Evolutionary conservation across 2,113 vertebrate genomes (phyloP).

Genomic region (Stomatorhinus ivindoensis): DNA sequence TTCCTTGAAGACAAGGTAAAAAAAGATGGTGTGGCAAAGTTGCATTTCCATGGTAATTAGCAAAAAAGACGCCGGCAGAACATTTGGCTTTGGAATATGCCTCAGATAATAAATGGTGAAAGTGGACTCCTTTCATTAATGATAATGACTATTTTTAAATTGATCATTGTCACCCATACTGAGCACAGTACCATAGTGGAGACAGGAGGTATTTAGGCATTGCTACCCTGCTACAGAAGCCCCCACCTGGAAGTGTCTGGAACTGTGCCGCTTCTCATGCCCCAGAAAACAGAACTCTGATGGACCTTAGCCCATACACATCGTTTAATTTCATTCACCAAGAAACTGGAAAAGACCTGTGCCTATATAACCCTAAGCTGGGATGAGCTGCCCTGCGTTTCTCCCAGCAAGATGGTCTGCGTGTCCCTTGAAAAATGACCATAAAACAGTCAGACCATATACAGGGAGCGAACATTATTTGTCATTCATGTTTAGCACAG

Average conservation of each 20-base stretch:
- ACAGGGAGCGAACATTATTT: background rate
- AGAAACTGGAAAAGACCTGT: conserved; percentile 50
- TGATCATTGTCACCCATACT: background rate
- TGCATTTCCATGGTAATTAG: conserved; percentile 70
- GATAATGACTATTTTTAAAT: background rate
- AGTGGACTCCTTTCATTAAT: background rate
- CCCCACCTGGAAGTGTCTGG: conserved; percentile 28
- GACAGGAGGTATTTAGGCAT: background rate
- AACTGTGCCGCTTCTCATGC: conserved; percentile 42
- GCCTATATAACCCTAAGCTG: conserved; percentile 53
- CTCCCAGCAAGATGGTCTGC: conserved; percentile 25
- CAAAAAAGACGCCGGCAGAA: background rate
- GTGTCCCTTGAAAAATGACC: background rate
- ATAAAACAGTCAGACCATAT: background rate
- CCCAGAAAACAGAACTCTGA: conserved; percentile 52
- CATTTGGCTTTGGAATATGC: background rate
- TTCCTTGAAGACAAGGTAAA: conserved; percentile 56
- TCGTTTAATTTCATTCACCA: conserved; percentile 55
- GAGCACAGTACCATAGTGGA: background rate
- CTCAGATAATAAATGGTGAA: background rate
- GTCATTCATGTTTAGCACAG: background rate
- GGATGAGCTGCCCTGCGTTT: conserved; percentile 48
- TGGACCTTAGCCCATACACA: conserved; percentile 53
- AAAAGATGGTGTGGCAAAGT: conserved; percentile 17
- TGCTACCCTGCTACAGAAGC: conserved; percentile 22